These are phyloP conservation scores for Isurus oxyrinchus DNA, from an alignment of 2,113 vertebrate species.

Conservation along the genomic window DNA sequence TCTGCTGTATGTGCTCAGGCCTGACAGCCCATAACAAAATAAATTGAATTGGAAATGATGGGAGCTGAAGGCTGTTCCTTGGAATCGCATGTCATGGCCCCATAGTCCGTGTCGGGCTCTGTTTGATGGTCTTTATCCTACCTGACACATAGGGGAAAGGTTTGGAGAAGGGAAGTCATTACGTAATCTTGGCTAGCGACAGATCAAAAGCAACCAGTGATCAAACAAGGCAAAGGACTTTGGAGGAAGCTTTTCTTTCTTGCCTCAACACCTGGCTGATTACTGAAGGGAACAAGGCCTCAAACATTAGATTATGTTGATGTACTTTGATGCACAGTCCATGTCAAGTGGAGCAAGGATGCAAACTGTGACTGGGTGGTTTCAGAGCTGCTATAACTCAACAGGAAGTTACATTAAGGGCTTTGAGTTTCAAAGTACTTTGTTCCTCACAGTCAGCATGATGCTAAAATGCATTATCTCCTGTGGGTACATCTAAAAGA, in stretches of 20 bases:
- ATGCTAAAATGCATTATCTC: not conserved
- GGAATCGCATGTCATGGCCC: constrained; percentile 58
- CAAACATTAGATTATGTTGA: constrained; percentile 59
- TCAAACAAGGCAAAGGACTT: constrained; percentile 67
- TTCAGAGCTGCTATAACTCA: constrained; percentile 53
- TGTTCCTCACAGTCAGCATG: constrained; percentile 29
- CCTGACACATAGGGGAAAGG: constrained; percentile 69
- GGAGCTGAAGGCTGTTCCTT: constrained; percentile 60
- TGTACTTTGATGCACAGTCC: constrained; percentile 64
- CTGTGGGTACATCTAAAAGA: constrained; percentile 33
- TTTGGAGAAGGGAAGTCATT: constrained; percentile 66
- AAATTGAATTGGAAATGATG: constrained; percentile 69
- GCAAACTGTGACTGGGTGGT: constrained; percentile 52
- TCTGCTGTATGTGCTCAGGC: constrained; percentile 59
- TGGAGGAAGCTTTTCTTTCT: constrained; percentile 66
- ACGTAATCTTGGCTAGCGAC: constrained; percentile 63
- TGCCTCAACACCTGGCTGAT: constrained; percentile 64
- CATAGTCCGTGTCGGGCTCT: constrained; percentile 63
- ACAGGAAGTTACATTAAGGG: constrained; percentile 40
- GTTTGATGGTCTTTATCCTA: constrained; percentile 75
- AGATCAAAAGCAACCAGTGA: constrained; percentile 71
- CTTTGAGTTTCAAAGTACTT: constrained; percentile 43
- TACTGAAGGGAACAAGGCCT: constrained; percentile 57
- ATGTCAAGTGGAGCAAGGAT: constrained; percentile 50
- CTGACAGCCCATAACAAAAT: constrained; percentile 67